Base-by-base conservation (phyloP, 2,113 vertebrate genomes). In the Chlamydotis undulata region DNA sequence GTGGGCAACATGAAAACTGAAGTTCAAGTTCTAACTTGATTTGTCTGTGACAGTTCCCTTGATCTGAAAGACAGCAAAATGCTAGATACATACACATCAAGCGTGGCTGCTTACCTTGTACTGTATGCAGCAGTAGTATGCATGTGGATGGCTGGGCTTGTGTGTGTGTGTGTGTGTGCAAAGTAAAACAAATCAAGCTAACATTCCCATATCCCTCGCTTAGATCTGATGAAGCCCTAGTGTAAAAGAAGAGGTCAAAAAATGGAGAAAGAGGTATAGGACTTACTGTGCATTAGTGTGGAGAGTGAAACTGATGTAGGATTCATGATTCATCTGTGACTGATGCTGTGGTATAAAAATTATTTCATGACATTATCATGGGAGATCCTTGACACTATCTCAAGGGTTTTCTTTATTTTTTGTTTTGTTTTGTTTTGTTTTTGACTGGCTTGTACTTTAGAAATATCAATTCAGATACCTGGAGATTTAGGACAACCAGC, bases 1-100 rank as follows among this genome's bases (percentile, higher is more conserved):
- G 19, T 68, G 55, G 16, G 29, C 1, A 10, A 80, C 25, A n/a
- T 19, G 21, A 83, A 93, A 75, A 60, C 33, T 59, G 35, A 67
- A 88, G 28, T 91, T 94, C n/a, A 89, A 76, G 37, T 56, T 12
- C 37, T n/a, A 53, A 5, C 19, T 28, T 7, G 17, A 67, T 73
- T 49, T 37, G 47, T 68, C 76, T 93, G 47, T 90, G 31, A 55
- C 63, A 41, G 93, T 70, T 86, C 18, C 45, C 43, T 73, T 94
- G 24, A 89, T 80, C 28, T 85, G 77, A 95, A 74, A 77, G 39
- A 91, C 1, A 71, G n/a, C 6, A 50, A 90, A 81, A 50, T 33
- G 3, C 8, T 53, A 59, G 37, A 71, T 85, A 78, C 63, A 87
- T 91, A 93, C 61, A 21, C 29, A 89, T 93, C 45, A 78, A 59